Evolutionary conservation across 2,888 invertebrate species (phyloP), one percentile per base, ranked within the genome.

Genomic region (Octodonta nipae): DNA sequence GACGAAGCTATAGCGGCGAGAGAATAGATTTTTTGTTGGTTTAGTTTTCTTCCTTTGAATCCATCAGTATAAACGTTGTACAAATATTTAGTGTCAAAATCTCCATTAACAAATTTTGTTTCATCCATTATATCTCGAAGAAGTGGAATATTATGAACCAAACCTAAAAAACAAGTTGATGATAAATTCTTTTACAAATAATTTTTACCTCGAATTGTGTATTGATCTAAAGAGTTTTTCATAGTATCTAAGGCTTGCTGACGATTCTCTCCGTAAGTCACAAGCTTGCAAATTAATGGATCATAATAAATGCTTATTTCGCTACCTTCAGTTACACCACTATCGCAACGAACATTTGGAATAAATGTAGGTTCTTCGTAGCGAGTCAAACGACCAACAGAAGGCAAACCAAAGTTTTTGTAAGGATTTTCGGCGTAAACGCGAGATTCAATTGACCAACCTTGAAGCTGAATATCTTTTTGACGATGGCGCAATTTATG

Each of bases 231-330:
- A 13, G 76, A 74, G 24, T 39, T 32, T 25, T 47, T 44, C 34
- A 47, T 52, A 37, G 65, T 61, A 30, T 63, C 51, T 25, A 75
- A 62, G 1, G 75, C 73, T 44, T 67, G 64, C 22, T 65, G 47
- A 34, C 77, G 58, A 37, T 60, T 61, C 13, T 60, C 49, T n/a
- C 73, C 76, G 52, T 71, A 68, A 10, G 70, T 68, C 7, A 77
- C 71, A 37, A 78, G 59, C 65, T 78, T 78, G 50, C 74, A 74
- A 44, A 78, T 77, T 68, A 78, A 70, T 2, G 77, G 71, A 56
- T 77, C 77, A 53, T 78, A 78, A 52, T 71, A 75, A 40, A 75
- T 70, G 46, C 71, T 73, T 45, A 78, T 76, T 52, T 75, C 73
- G 42, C 69, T 70, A 6, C 78, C 77, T 55, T 75, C 76, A 42